phyloP scores from a whole-genome alignment of 1,140 invertebrate genomes.

The Episyrphus balteatus region DNA sequence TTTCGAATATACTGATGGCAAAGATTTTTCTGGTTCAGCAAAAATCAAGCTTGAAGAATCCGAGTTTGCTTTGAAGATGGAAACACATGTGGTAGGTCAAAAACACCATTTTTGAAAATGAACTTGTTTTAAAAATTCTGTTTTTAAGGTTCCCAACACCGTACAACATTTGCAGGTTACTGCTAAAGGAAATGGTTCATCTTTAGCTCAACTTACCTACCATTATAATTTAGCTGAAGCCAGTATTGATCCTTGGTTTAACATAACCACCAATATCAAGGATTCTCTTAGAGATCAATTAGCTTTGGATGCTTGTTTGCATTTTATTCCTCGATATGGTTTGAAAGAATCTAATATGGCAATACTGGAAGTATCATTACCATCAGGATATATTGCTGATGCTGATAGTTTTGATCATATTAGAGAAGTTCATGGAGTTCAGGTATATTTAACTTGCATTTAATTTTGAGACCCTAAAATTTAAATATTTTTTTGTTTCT shows the following conservation, averaged over 20 bases:
- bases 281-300: constrained; percentile 59
- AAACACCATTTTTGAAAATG: neutral
- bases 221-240: constrained; percentile 72
- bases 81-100: constrained; percentile 18
- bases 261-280: constrained; percentile 63
- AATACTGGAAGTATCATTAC: constrained; percentile 73
- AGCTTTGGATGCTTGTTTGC: constrained; percentile 60
- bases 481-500: neutral
- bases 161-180: constrained; percentile 41
- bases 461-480: neutral
- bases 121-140: neutral
- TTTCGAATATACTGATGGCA: constrained; percentile 11
- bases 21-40: constrained; percentile 2
- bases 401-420: constrained; percentile 22
- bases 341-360: constrained; percentile 65
- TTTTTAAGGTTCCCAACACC: constrained; percentile 9
- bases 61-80: constrained; percentile 29
- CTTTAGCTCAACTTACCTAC: constrained; percentile 66
- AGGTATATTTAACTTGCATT: constrained; percentile 10
- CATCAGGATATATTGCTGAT: constrained; percentile 63
- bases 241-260: constrained; percentile 69
- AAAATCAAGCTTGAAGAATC: constrained; percentile 21
- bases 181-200: constrained; percentile 63
- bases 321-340: constrained; percentile 23
- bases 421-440: constrained; percentile 17